Conservation (phyloP, 2,113 vertebrate species). For the Megaptera novaeangliae region DNA sequence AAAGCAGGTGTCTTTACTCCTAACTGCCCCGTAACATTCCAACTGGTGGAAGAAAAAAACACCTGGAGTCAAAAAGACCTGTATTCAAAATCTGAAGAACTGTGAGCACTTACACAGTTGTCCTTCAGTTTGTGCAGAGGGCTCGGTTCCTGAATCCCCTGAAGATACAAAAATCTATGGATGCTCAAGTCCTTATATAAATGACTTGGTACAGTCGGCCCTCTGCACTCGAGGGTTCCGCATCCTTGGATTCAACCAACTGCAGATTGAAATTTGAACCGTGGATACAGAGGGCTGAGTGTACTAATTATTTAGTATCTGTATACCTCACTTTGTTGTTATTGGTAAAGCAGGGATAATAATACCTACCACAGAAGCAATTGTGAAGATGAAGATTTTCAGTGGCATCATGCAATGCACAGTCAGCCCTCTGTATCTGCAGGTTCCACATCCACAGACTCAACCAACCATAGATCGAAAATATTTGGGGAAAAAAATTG, state of each 20-base stretch:
- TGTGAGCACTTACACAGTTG: background rate
- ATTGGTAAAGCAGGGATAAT: rapidly evolving
- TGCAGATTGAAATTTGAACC: background rate
- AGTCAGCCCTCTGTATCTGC: background rate
- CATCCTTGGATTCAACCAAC: background rate
- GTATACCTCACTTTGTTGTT: rapidly evolving
- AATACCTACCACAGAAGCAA: background rate
- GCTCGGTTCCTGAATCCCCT: background rate
- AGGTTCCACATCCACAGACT: background rate
- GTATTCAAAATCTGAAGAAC: background rate
- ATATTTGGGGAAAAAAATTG: background rate
- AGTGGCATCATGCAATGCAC: background rate
- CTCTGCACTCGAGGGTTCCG: too few species aligned
- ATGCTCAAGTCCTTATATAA: background rate
- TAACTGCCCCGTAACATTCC: background rate
- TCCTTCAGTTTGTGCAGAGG: background rate
- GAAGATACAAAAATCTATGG: background rate
- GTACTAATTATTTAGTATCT: rapidly evolving
- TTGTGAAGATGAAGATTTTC: background rate
- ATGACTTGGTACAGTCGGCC: background rate
- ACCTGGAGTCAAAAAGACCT: background rate
- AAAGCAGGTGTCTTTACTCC: background rate
- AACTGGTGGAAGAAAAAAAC: background rate
- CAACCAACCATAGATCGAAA: background rate
- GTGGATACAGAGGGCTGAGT: background rate